These are phyloP conservation scores for Oryzias curvinotus DNA, from an alignment of 2,113 vertebrate genomes.

Conservation along the genomic window DNA sequence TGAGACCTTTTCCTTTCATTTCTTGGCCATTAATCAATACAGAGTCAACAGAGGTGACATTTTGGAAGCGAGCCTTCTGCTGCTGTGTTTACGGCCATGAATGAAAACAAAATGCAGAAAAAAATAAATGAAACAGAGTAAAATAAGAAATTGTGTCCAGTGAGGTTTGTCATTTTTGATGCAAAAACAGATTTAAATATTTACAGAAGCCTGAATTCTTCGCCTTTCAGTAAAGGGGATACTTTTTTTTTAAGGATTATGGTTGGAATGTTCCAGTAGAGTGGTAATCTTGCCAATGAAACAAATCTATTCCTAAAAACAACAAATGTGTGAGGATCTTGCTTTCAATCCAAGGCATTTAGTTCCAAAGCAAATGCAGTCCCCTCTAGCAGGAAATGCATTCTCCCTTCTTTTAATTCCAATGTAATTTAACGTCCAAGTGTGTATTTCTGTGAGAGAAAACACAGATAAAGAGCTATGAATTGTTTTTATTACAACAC, in stretches of 20 bases:
- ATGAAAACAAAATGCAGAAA: neutral
- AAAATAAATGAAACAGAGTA: neutral
- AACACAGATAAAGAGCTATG: too few relatives aligned
- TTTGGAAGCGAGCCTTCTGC: slow-evolving; percentile 41
- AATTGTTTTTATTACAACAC: too few relatives aligned
- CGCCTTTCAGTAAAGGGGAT: neutral
- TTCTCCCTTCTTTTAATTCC: too few relatives aligned
- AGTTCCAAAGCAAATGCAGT: slow-evolving; percentile 22
- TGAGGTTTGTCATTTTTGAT: neutral
- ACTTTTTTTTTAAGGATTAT: slow-evolving; percentile 2
- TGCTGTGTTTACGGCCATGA: slow-evolving; percentile 11
- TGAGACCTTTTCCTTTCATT: slow-evolving; percentile 32
- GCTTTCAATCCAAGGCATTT: slow-evolving; percentile 20
- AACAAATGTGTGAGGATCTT: slow-evolving; percentile 22
- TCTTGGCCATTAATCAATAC: slow-evolving; percentile 25
- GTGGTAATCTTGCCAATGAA: slow-evolving; percentile 13
- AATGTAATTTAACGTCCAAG: too few relatives aligned
- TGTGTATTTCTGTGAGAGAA: too few relatives aligned
- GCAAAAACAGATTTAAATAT: neutral
- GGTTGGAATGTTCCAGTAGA: slow-evolving; percentile 27
- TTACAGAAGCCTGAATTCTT: neutral
- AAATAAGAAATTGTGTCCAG: neutral
- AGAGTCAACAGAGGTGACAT: slow-evolving; percentile 36
- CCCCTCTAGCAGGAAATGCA: slow-evolving; percentile 1
- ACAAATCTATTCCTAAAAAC: slow-evolving; percentile 32